phyloP scores from a whole-genome alignment of 2,797 vertebrate species.

The Hozukius guyotensis region DNA sequence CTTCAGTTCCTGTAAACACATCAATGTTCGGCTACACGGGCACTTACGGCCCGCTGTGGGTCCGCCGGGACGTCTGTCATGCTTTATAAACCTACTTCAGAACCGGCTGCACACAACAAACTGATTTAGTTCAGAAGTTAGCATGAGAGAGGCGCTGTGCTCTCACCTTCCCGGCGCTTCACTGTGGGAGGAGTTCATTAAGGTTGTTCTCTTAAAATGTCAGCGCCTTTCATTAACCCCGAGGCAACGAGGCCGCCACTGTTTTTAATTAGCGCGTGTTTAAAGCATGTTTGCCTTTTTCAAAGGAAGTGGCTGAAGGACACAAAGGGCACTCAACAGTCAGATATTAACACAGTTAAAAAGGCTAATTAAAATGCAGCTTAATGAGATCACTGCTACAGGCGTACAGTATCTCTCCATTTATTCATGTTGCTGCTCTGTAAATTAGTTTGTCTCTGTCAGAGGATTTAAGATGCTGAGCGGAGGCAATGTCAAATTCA shows the following conservation, averaged over 20 bases:
- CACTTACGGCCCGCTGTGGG: not conserved
- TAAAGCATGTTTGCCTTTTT: constrained; percentile 53
- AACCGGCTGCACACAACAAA: constrained; percentile 3
- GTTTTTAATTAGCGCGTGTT: constrained; percentile 61
- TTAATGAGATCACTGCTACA: constrained; percentile 62
- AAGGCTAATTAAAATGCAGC: constrained; percentile 67
- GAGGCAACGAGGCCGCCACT: constrained; percentile 21
- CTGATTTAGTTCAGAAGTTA: constrained; percentile 20
- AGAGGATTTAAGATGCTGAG: constrained; percentile 20
- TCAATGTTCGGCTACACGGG: not conserved
- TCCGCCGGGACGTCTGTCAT: constrained; percentile 11
- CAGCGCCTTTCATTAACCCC: constrained; percentile 58
- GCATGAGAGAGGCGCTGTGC: constrained; percentile 6
- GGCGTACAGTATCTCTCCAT: constrained; percentile 15
- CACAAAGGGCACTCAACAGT: constrained; percentile 49
- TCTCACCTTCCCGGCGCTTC: constrained; percentile 31
- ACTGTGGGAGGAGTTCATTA: constrained; percentile 40
- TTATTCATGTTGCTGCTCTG: not conserved
- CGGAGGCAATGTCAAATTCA: not conserved
- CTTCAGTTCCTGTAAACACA: constrained; percentile 7
- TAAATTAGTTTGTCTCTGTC: constrained; percentile 42
- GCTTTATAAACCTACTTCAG: constrained; percentile 44
- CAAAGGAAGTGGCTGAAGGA: constrained; percentile 57
- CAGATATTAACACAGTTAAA: constrained; percentile 49
- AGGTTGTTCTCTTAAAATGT: constrained; percentile 49